A percentile compares a stretch with the other conserved stretches of the same genome.
Evolutionary conservation across 2,113 vertebrate species (phyloP).

Genomic region (Phylloscopus trochilus): DNA sequence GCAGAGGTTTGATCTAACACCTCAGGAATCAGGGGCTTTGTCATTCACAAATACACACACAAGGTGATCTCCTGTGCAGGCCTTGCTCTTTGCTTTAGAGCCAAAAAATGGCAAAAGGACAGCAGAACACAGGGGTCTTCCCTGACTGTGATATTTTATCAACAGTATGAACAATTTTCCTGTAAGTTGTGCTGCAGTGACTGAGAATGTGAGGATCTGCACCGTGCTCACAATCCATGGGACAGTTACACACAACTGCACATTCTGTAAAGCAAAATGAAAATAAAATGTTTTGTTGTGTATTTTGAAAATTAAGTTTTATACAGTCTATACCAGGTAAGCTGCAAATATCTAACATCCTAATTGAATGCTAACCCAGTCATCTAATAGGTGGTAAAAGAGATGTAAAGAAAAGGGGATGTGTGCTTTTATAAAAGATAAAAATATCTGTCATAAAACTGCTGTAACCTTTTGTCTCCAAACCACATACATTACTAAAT

Average conservation of each 20-base stretch:
- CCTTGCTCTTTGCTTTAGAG: neutral
- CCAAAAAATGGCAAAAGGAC: neutral
- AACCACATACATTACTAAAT: neutral
- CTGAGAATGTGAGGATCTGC: neutral
- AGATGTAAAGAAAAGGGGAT: neutral
- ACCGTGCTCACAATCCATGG: rapidly evolving
- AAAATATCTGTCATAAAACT: neutral
- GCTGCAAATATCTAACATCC: neutral
- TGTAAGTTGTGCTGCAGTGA: neutral
- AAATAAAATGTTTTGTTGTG: neutral
- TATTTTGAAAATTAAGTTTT: neutral
- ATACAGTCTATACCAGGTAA: neutral
- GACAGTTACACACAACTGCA: neutral
- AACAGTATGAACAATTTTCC: neutral
- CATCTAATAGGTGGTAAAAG: neutral
- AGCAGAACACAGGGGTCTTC: neutral
- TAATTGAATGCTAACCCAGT: neutral
- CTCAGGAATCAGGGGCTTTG: neutral
- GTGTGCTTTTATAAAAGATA: neutral
- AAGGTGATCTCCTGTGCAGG: neutral
- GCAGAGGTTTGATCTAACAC: neutral
- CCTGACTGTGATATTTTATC: neutral
- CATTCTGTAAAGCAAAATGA: neutral
- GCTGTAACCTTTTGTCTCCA: neutral
- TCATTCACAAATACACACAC: neutral